These are phyloP conservation scores for Elysia chlorotica DNA, from an alignment of 1,140 invertebrate species.

Conservation along the genomic window DNA sequence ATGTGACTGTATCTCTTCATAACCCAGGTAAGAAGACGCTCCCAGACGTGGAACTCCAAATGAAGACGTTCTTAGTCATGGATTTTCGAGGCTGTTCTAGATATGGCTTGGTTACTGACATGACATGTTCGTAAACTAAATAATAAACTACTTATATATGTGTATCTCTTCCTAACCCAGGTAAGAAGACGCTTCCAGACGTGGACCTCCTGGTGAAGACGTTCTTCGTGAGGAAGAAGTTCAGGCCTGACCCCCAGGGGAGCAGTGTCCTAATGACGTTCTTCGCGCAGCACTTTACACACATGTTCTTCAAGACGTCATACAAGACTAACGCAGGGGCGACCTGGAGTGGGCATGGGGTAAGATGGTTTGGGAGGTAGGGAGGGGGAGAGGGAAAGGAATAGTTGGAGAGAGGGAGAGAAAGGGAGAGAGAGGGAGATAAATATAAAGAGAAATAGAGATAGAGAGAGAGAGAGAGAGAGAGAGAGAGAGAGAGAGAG, in stretches of 20 bases:
- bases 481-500: background rate
- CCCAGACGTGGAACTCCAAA: no score
- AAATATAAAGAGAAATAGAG: background rate
- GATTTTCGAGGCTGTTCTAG: no score
- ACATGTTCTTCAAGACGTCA: constrained; percentile 64
- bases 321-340: constrained; percentile 54
- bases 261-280: constrained; percentile 62
- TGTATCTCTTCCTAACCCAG: no score
- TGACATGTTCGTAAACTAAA: no score
- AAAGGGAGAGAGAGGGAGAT: no score
- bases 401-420: background rate
- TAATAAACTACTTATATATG: no score
- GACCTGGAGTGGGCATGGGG: constrained; percentile 61
- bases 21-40: no score
- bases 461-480: background rate
- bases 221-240: constrained; percentile 57
- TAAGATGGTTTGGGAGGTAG: constrained; percentile 34
- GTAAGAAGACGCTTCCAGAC: constrained; percentile 50
- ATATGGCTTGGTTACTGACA: no score
- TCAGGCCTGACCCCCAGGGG: constrained; percentile 60
- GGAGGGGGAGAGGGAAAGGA: no score
- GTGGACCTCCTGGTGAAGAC: constrained; percentile 46
- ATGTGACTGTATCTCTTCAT: no score
- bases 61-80: no score
- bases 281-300: constrained; percentile 64